These are phyloP conservation scores for Heteromyza rotundicornis DNA, from an alignment of 2,888 invertebrate genomes.

Conservation along the genomic window DNA sequence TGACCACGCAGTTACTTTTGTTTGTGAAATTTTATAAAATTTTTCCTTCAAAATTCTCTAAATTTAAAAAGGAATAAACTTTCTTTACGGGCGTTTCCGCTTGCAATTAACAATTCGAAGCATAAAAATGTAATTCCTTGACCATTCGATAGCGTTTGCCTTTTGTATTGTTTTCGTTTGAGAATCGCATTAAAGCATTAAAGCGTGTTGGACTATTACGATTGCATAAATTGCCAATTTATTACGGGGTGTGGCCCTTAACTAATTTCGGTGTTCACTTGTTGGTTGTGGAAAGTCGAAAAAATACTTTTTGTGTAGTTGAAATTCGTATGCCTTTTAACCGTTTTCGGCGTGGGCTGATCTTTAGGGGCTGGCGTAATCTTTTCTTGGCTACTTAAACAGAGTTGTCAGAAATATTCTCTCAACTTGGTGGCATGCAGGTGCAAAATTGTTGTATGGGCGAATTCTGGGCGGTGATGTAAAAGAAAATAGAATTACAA, in stretches of 20 bases:
- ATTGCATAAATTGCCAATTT: slow-evolving; percentile 11
- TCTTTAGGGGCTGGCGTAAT: slow-evolving; percentile 10
- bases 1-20: not conserved
- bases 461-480: not conserved
- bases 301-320: too few relatives aligned
- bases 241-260: not conserved
- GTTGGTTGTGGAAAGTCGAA: too few relatives aligned
- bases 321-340: slow-evolving; percentile 7
- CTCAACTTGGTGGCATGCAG: slow-evolving; percentile 8
- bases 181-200: slow-evolving; percentile 16
- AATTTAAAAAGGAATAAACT: slow-evolving; percentile 10
- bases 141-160: not conserved
- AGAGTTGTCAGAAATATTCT: slow-evolving; percentile 18
- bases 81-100: slow-evolving; percentile 7
- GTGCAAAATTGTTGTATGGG: not conserved
- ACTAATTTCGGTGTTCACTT: too few relatives aligned
- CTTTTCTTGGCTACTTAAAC: slow-evolving; percentile 28
- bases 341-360: slow-evolving; percentile 19
- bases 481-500: not conserved
- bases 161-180: slow-evolving; percentile 3
- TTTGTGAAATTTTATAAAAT: slow-evolving; percentile 2
- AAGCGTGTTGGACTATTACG: not conserved
- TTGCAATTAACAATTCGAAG: not conserved
- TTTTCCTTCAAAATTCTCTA: not conserved
- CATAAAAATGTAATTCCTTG: slow-evolving; percentile 11